phyloP scores from a whole-genome alignment of 2,888 invertebrate species.

The Nudaria mundana region DNA sequence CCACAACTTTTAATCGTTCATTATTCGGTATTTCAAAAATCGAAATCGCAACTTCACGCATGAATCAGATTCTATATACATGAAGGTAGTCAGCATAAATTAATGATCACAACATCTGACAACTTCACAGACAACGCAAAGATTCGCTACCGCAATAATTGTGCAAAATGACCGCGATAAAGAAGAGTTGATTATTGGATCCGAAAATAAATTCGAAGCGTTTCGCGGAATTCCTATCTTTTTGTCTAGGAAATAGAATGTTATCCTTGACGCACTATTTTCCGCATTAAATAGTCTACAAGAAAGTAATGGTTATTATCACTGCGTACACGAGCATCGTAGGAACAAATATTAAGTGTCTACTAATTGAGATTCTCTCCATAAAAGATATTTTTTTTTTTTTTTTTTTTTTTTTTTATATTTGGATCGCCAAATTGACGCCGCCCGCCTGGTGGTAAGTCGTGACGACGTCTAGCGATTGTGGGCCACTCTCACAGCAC shows the following conservation, averaged over 20 bases:
- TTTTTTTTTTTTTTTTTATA: too few species aligned
- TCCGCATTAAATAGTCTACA: conserved; percentile 38
- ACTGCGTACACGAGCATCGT: conserved; percentile 16
- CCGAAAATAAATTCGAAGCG: conserved; percentile 17
- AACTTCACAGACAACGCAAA: conserved; percentile 10
- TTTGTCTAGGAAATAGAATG: conserved; percentile 32
- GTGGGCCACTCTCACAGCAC: too few species aligned
- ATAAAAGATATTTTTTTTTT: too few species aligned
- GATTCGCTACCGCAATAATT: conserved; percentile 9
- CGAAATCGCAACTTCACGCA: too few species aligned
- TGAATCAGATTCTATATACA: conserved; percentile 16
- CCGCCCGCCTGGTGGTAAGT: too few species aligned
- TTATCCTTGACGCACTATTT: conserved; percentile 39
- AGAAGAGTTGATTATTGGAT: conserved; percentile 21
- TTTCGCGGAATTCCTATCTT: conserved; percentile 35
- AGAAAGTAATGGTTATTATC: conserved; percentile 40
- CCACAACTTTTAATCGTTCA: too few species aligned
- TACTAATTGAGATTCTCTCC: too few species aligned
- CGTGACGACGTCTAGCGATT: too few species aligned
- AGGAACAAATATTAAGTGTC: conserved; percentile 27
- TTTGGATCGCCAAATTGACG: too few species aligned
- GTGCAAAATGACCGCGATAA: conserved; percentile 2
- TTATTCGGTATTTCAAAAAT: too few species aligned
- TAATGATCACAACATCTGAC: too few species aligned
- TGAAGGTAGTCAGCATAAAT: conserved; percentile 16